phyloP scores from a whole-genome alignment of 2,797 vertebrate species.

The Phataginus tricuspis region DNA sequence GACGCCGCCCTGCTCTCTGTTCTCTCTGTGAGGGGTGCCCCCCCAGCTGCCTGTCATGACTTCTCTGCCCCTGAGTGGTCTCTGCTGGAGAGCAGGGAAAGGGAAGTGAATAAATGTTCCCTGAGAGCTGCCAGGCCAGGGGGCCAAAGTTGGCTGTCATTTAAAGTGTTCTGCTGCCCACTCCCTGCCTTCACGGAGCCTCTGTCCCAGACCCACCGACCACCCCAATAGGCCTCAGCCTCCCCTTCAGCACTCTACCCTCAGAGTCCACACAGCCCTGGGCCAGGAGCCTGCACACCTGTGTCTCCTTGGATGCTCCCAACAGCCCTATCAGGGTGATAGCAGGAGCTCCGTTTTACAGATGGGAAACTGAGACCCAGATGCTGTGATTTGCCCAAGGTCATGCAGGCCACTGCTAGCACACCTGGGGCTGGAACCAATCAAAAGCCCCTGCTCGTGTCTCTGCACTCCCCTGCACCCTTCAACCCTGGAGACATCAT shows the following conservation, averaged over 20 bases:
- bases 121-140: not conserved
- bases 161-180: not conserved
- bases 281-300: not conserved
- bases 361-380: not conserved
- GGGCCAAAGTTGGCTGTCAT: not conserved
- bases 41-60: not conserved
- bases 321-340: not conserved
- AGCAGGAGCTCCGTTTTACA: not conserved
- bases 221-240: fast-evolving
- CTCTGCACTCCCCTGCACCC: not conserved
- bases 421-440: not conserved
- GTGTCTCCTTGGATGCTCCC: not conserved
- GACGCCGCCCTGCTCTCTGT: not conserved
- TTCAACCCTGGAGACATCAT: not conserved
- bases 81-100: not conserved
- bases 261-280: not conserved
- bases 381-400: not conserved
- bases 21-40: fast-evolving
- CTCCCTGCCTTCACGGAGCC: fast-evolving
- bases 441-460: not conserved
- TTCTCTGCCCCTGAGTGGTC: not conserved
- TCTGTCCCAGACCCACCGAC: not conserved
- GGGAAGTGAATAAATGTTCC: too few relatives aligned
- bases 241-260: too few relatives aligned
- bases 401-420: not conserved